These are phyloP conservation scores for Trichogramma dendrolimi DNA, from an alignment of 2,888 invertebrate species.

Conservation along the genomic window DNA sequence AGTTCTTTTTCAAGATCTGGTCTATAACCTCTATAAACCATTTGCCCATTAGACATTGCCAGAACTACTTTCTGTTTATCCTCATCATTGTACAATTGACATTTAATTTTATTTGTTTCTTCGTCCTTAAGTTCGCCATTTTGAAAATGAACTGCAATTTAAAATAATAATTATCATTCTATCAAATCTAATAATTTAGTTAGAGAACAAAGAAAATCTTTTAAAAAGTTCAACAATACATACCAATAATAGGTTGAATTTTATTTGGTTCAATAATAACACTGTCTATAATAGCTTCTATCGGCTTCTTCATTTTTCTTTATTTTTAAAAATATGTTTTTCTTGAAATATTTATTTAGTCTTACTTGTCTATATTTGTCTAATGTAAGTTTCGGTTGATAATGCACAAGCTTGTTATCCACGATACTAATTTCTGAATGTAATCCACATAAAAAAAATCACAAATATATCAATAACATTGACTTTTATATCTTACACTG, in stretches of 20 bases:
- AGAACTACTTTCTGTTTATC: slow-evolving; percentile 37
- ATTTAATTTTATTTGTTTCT: slow-evolving; percentile 40
- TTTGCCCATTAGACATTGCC: slow-evolving; percentile 43
- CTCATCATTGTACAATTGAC: slow-evolving; percentile 41
- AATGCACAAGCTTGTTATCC: too few relatives aligned
- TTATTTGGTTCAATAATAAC: slow-evolving; percentile 40
- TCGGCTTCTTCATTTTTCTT: slow-evolving; percentile 34
- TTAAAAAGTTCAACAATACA: neutral
- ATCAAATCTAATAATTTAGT: neutral
- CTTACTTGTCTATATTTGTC: too few relatives aligned
- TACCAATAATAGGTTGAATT: slow-evolving; percentile 47
- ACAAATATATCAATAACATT: too few relatives aligned
- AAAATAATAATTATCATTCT: neutral
- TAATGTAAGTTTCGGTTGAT: too few relatives aligned
- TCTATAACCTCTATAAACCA: slow-evolving; percentile 45
- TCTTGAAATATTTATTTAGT: too few relatives aligned
- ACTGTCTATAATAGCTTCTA: slow-evolving; percentile 41
- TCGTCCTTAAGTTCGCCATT: slow-evolving; percentile 45
- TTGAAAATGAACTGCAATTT: slow-evolving; percentile 43
- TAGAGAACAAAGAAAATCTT: neutral
- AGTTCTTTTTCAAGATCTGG: slow-evolving; percentile 39
- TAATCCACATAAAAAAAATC: too few relatives aligned
- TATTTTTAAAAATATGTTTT: too few relatives aligned
- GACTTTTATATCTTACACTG: too few relatives aligned
- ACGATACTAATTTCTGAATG: too few relatives aligned